phyloP scores from a whole-genome alignment of 2,797 vertebrate species.

The Periparus ater region DNA sequence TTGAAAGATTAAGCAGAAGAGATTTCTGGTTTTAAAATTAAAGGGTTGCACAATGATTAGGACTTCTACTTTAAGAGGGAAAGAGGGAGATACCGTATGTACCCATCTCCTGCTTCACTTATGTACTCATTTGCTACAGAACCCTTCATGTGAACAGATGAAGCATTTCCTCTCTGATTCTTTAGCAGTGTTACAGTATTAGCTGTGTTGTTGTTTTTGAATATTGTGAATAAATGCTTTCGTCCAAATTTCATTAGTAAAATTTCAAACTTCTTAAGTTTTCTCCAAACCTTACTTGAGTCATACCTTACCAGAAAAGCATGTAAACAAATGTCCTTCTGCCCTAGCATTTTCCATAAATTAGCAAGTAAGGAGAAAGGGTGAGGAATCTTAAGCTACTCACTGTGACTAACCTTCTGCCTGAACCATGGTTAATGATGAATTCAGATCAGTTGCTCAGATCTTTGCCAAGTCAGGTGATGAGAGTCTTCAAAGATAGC shows the following conservation, averaged over 20 bases:
- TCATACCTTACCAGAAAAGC: neutral
- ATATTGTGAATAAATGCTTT: neutral
- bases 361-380: neutral
- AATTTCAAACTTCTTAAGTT: neutral
- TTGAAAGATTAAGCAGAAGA: neutral
- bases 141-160: neutral
- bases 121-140: neutral
- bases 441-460: neutral
- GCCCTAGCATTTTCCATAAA: neutral
- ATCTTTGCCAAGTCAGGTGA: neutral
- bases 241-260: neutral
- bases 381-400: neutral
- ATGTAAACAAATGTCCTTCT: neutral
- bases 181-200: neutral
- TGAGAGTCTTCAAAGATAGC: neutral
- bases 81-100: neutral
- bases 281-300: neutral
- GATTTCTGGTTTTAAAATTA: neutral
- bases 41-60: neutral
- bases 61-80: neutral
- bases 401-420: neutral
- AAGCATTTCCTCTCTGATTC: neutral
- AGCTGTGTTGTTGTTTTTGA: neutral
- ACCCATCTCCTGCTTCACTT: neutral
- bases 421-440: neutral